Conservation (phyloP, 2,113 vertebrate species). For the Pagrus major region DNA sequence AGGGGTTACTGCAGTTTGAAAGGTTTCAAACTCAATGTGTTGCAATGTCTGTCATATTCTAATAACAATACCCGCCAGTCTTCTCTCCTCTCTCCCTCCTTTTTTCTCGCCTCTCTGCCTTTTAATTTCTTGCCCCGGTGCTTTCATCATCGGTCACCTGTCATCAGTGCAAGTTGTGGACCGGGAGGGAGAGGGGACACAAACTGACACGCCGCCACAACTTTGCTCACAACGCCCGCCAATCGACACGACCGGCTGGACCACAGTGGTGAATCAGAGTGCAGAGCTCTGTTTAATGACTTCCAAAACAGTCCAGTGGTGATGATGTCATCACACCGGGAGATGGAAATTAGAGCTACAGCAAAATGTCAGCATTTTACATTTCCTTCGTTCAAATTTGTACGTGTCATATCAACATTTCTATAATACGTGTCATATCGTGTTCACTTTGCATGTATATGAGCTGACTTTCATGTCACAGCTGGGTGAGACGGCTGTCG, state of each 20-base stretch:
- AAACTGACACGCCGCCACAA: conserved; percentile 60
- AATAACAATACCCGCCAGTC: conserved; percentile 74
- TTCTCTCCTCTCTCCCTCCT: conserved; percentile 36
- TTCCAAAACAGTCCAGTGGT: background rate
- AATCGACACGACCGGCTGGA: conserved; percentile 32
- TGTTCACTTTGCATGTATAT: too few relatives aligned
- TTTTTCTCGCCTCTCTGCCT: conserved; percentile 77
- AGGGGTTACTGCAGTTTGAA: conserved; percentile 45
- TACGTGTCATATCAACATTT: too few relatives aligned
- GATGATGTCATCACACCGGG: conserved; percentile 27
- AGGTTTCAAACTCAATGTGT: conserved; percentile 57
- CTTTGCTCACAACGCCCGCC: conserved; percentile 55
- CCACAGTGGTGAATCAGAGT: conserved; percentile 43
- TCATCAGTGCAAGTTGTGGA: conserved; percentile 67
- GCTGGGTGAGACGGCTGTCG: too few relatives aligned
- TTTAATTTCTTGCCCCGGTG: conserved; percentile 83
- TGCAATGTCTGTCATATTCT: conserved; percentile 71
- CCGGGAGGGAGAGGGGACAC: conserved; percentile 14
- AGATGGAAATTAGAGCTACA: conserved; percentile 7
- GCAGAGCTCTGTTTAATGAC: conserved; percentile 22
- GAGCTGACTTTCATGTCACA: too few relatives aligned
- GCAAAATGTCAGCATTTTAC: too few relatives aligned
- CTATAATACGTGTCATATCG: too few relatives aligned
- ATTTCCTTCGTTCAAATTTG: too few relatives aligned
- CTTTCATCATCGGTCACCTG: conserved; percentile 83